These are phyloP conservation scores for Tarsius wallacei DNA, from an alignment of 2,797 vertebrate species.

Conservation along the genomic window DNA sequence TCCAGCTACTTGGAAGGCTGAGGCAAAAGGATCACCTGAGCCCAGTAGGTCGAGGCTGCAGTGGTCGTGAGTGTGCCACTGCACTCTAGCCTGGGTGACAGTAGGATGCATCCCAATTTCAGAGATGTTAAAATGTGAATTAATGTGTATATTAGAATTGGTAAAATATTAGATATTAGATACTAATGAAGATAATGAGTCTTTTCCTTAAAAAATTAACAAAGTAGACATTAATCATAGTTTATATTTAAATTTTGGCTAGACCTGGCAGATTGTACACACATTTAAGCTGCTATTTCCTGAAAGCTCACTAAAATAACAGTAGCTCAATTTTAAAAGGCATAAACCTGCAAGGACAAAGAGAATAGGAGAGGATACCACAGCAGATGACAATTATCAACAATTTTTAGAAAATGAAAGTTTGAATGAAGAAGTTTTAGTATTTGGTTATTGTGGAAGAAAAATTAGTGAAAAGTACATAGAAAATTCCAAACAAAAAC, in stretches of 20 bases:
- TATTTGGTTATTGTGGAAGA: conserved; percentile 37
- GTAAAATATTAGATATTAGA: background rate
- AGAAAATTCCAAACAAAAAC: background rate
- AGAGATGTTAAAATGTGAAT: conserved; percentile 20
- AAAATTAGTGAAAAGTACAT: background rate
- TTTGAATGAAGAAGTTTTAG: conserved; percentile 15
- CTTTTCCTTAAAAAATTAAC: conserved; percentile 12
- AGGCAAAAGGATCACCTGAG: no score
- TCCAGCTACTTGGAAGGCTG: no score
- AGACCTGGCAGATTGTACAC: background rate
- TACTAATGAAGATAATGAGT: background rate
- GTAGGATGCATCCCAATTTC: conserved; percentile 7
- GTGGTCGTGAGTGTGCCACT: no score
- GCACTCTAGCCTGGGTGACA: no score
- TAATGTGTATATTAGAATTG: background rate
- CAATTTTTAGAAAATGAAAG: conserved; percentile 39
- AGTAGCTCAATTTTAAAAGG: background rate
- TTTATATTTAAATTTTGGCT: conserved; percentile 2
- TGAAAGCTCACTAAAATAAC: conserved; percentile 34
- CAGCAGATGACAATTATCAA: background rate
- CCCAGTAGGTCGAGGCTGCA: no score
- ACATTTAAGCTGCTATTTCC: background rate
- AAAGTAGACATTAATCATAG: background rate
- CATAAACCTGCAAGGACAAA: background rate
- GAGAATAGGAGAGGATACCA: background rate